Evolutionary conservation across 2,113 vertebrate species (phyloP).

Genomic region (Tetrao urogallus): DNA sequence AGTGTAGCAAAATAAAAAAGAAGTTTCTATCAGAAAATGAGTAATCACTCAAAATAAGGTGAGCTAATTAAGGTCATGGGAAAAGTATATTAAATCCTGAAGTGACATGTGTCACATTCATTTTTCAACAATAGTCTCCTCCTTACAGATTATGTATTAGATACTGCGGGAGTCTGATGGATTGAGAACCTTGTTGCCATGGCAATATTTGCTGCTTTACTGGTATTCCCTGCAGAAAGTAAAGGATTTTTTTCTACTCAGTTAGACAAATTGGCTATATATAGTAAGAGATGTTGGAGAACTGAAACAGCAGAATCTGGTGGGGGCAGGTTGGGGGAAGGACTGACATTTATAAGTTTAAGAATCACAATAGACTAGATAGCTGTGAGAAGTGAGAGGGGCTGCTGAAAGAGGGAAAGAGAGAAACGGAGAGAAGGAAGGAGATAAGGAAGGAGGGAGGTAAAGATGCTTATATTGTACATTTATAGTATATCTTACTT

Average conservation of each 20-base stretch:
- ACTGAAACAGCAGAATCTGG: conserved; percentile 58
- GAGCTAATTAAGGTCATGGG: conserved; percentile 35
- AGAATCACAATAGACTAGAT: neutral
- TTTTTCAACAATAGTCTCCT: conserved; percentile 38
- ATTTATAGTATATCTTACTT: neutral
- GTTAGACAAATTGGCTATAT: conserved; percentile 66
- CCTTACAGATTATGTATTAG: conserved; percentile 77
- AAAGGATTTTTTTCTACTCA: conserved; percentile 54
- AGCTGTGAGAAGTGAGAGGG: neutral
- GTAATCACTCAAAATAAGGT: neutral
- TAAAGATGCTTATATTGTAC: neutral
- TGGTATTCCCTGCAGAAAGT: conserved; percentile 85
- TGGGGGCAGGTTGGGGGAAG: conserved; percentile 19
- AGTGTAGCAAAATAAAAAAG: neutral
- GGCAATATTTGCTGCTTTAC: conserved; percentile 86
- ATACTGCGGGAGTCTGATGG: conserved; percentile 76
- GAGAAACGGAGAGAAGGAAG: neutral
- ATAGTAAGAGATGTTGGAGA: conserved; percentile 61
- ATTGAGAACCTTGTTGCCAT: conserved; percentile 85
- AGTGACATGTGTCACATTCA: conserved; percentile 26
- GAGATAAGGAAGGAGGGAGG: neutral
- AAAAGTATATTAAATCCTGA: conserved; percentile 39
- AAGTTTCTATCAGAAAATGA: conserved; percentile 25
- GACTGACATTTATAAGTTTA: conserved; percentile 1
- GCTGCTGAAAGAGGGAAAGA: neutral